These are phyloP conservation scores for Altica lythri DNA, from an alignment of 2,888 invertebrate genomes.

Conservation along the genomic window DNA sequence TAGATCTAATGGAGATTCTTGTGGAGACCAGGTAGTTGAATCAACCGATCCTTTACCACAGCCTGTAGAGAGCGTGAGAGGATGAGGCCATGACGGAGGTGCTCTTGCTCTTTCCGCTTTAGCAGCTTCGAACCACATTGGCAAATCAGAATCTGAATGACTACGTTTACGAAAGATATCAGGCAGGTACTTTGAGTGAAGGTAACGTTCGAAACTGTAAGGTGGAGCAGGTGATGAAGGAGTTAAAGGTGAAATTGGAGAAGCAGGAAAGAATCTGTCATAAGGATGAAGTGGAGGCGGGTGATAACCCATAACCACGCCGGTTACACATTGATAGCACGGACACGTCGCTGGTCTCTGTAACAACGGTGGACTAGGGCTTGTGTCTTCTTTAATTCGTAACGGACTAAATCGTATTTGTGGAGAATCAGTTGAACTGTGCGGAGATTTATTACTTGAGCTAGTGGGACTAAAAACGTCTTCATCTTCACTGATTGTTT, in stretches of 20 bases:
- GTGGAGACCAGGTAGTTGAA: slow-evolving; percentile 64
- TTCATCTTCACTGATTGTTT: slow-evolving; percentile 61
- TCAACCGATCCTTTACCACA: slow-evolving; percentile 60
- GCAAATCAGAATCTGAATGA: slow-evolving; percentile 70
- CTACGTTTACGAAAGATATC: slow-evolving; percentile 65
- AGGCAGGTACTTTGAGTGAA: slow-evolving; percentile 68
- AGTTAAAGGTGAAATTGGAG: slow-evolving; percentile 63
- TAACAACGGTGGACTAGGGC: slow-evolving; percentile 52
- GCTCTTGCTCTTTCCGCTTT: slow-evolving; percentile 55
- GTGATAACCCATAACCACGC: slow-evolving; percentile 52
- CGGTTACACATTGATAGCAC: slow-evolving; percentile 55
- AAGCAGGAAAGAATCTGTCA: slow-evolving; percentile 61
- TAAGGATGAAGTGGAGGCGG: slow-evolving; percentile 54
- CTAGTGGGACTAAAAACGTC: slow-evolving; percentile 65
- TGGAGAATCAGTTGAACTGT: slow-evolving; percentile 62
- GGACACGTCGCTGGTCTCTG: slow-evolving; percentile 51
- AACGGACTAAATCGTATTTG: slow-evolving; percentile 63
- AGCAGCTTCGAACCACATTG: slow-evolving; percentile 60
- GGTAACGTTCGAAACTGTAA: slow-evolving; percentile 67
- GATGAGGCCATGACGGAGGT: slow-evolving; percentile 53
- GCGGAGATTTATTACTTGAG: slow-evolving; percentile 62
- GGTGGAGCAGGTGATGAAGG: slow-evolving; percentile 62
- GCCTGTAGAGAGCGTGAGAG: slow-evolving; percentile 50
- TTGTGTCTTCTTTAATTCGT: slow-evolving; percentile 59
- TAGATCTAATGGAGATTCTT: slow-evolving; percentile 84